Base-by-base conservation (phyloP, 2,888 invertebrate genomes). In the Epicampocera succincta region DNA sequence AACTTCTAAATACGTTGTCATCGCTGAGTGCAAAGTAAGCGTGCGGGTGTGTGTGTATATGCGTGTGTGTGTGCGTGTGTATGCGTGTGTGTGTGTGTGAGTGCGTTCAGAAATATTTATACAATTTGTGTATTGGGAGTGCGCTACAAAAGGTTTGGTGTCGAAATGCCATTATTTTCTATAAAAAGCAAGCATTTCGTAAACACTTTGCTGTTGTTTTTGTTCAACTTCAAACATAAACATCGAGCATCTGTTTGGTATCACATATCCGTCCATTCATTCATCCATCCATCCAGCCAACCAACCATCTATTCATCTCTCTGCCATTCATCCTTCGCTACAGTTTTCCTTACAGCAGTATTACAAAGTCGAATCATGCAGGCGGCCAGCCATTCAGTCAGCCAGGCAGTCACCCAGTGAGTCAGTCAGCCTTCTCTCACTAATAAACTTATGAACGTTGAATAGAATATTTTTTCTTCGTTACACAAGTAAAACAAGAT, bases 201-300 rank as follows among this genome's bases (percentile, higher is more conserved):
- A 65, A 78, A 63, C 65, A 80, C 50, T 75, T 66, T 61, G 19
- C 11, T 48, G 25, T 11, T 48, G 9, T 69, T 81, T 15, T 63
- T 73, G 15, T 54, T 68, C 50, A 63, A 38, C 52, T 60, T 66
- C 52, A 44, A 68, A 72, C 42, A 69, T 69, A 80, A 80, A 80
- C 54, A 54, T 60, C 52, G 66, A 76, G 65, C 80, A 80, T 80
- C 75, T 80, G 80, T 80, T 75, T 46, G 54, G 40, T 80, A 80
- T 80, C 80, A 68, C 76, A 80, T 75, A 75, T 66, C 69, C 69
- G 54, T 63, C 29, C 38, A 21, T 48, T 40, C 25, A 63, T 58
- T 29, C 33, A 58, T 58, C 3, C 63, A 58, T 60, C 17, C 38
- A 6, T 25, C 12, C 61, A 52, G 52, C 52, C 17, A 8, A 38